Conservation (phyloP, 1,140 invertebrate genomes). For the Lepidotrigona ventralis region DNA sequence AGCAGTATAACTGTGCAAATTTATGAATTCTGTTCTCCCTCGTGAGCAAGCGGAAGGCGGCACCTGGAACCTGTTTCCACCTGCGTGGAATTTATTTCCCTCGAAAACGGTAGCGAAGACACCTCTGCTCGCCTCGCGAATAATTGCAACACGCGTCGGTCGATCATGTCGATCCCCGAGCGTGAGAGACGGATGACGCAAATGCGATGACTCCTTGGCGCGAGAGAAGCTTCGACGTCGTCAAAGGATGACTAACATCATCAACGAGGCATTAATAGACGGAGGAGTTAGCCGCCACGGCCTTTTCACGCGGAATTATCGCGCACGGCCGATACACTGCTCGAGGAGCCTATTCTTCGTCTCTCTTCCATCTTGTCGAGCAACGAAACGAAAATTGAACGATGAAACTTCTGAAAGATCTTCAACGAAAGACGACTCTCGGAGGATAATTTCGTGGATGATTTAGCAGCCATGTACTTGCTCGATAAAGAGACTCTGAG, state of each 20-base stretch:
- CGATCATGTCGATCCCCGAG: slow-evolving; percentile 29
- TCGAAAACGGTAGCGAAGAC: not conserved
- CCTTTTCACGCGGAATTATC: not conserved
- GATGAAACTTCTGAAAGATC: not conserved
- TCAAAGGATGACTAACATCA: slow-evolving; percentile 46
- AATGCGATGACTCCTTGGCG: slow-evolving; percentile 42
- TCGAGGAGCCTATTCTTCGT: no score
- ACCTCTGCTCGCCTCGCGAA: not conserved
- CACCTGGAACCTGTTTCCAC: slow-evolving; percentile 28
- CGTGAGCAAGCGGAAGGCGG: not conserved
- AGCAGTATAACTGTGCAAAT: slow-evolving; percentile 6
- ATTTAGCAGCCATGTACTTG: not conserved
- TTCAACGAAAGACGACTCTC: not conserved
- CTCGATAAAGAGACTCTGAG: not conserved
- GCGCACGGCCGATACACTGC: not conserved
- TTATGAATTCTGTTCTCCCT: slow-evolving; percentile 29
- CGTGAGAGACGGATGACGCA: slow-evolving; percentile 25
- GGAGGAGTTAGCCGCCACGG: slow-evolving; percentile 1
- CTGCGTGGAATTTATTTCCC: slow-evolving; percentile 28
- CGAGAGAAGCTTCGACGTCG: slow-evolving; percentile 29
- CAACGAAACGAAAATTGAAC: slow-evolving; percentile 17
- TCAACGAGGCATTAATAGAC: slow-evolving; percentile 29
- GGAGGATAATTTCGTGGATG: not conserved
- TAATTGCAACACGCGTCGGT: slow-evolving; percentile 40
- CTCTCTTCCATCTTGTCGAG: not conserved